Evolutionary conservation across 2,113 vertebrate species (phyloP), one percentile per base, ranked within the genome.

Genomic region (Cyanoliseus patagonus): DNA sequence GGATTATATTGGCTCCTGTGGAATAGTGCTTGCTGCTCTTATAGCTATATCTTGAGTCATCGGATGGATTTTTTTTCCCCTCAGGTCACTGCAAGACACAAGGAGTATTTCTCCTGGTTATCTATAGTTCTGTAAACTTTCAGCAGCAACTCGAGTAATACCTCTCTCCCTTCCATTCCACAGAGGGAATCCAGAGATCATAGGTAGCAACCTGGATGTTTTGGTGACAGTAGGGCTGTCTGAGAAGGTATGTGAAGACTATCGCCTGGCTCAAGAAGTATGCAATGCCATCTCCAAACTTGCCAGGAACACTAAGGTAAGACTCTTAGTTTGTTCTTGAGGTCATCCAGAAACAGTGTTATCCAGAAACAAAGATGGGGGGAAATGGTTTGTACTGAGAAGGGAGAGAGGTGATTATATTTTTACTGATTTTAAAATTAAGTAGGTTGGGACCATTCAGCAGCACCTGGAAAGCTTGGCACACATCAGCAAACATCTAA

Each of bases 161-260:
- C 37, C 10, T 13, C 13, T 2, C 7, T 79, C 66, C 35, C 28
- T 97, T 96, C 35, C 37, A 49, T 73, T 81, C 79, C 44, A 39
- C 49, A 99, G 99, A 88, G 98, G 98, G 57, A 99, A 99, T 82
- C 98, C 99, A 77, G 99, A 99, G 96, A 99, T 99, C 77, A 98
- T 99, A 61, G 98, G 99, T 13, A 99, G 99, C 97, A 99, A 99
- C 95, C 95, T 99, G 97, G 99, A 99, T 68, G 98, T 98, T 7
- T 97, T 99, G 93, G 98, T 99, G 86, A 98, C 97, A 11, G 97
- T 98, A 41, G 99, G 98, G 31, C 97, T 99, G 68, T 98, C 98
- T 17, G 98, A 99, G 81, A 99, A 98, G 68, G 98, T 94, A 41
- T 98, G 98, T 17, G 98, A 98, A 88, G 99, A 99, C 95, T 99